A percentile compares a stretch with the other conserved stretches of the same genome.
Evolutionary conservation across 2,113 vertebrate species (phyloP).

Genomic region (Scophthalmus maximus): DNA sequence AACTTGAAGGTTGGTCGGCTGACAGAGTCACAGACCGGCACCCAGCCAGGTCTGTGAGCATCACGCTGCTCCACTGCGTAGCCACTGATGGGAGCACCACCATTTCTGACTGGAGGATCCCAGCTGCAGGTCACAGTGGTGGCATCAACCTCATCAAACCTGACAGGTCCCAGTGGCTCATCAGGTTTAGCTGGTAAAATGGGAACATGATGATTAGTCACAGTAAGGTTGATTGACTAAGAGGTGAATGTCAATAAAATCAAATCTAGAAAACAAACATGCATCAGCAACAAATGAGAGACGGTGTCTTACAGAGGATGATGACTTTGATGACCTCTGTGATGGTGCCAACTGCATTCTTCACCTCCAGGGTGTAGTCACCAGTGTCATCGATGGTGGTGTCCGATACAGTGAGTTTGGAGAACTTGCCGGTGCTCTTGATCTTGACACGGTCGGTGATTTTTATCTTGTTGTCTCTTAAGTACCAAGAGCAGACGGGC

Average conservation of each 20-base stretch:
- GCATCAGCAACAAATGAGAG: background rate
- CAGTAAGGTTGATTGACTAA: background rate
- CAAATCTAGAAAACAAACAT: no score
- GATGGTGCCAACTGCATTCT: slow-evolving; percentile 89
- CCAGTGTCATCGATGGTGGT: slow-evolving; percentile 94
- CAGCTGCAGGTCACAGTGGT: slow-evolving; percentile 92
- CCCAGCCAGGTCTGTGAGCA: slow-evolving; percentile 97
- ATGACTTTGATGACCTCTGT: slow-evolving; percentile 91
- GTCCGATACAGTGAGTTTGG: slow-evolving; percentile 90
- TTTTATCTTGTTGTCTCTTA: slow-evolving; percentile 88
- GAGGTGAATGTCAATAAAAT: background rate
- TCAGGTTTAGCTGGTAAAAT: slow-evolving; percentile 91
- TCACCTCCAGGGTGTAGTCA: slow-evolving; percentile 92
- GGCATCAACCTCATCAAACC: slow-evolving; percentile 92
- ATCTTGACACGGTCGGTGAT: slow-evolving; percentile 90
- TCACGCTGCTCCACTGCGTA: slow-evolving; percentile 96
- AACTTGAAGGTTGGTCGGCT: slow-evolving; percentile 93
- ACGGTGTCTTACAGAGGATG: slow-evolving; percentile 90
- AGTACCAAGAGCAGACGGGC: slow-evolving; percentile 92
- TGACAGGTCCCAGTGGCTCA: slow-evolving; percentile 89
- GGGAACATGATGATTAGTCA: background rate
- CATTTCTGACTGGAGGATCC: slow-evolving; percentile 92
- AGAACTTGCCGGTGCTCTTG: slow-evolving; percentile 87
- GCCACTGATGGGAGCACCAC: slow-evolving; percentile 92
- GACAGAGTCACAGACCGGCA: slow-evolving; percentile 93